These are phyloP conservation scores for Muscicapa comitata DNA, from an alignment of 2,797 vertebrate species.

Conservation along the genomic window DNA sequence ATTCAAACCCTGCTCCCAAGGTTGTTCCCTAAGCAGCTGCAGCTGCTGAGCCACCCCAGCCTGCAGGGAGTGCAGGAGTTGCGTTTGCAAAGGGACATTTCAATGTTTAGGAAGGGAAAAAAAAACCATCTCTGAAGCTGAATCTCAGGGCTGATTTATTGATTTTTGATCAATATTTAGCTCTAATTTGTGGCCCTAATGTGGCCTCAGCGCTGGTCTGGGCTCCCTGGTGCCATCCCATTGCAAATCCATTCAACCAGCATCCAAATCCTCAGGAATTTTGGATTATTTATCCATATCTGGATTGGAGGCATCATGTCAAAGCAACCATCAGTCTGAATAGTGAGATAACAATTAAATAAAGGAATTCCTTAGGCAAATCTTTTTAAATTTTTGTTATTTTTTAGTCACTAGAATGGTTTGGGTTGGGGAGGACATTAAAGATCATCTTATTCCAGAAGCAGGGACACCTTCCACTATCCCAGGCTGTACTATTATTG, in stretches of 20 bases:
- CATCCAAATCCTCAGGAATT: background rate
- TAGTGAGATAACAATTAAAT: background rate
- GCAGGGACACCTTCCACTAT: background rate
- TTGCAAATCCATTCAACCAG: background rate
- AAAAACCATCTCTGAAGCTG: background rate
- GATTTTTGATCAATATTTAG: conserved; percentile 32
- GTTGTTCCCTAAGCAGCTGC: conserved; percentile 62
- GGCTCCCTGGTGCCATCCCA: background rate
- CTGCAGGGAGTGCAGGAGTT: background rate
- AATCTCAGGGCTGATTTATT: background rate
- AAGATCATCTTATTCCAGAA: background rate
- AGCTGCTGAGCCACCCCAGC: conserved; percentile 43
- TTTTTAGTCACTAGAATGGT: background rate
- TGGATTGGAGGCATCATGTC: background rate
- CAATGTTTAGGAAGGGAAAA: conserved; percentile 4
- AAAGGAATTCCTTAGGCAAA: background rate
- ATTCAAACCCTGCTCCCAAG: conserved; percentile 44
- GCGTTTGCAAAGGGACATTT: background rate
- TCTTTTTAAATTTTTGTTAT: background rate
- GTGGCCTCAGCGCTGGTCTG: background rate
- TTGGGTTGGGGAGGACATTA: background rate
- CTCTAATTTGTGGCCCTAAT: background rate
- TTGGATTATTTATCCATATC: background rate
- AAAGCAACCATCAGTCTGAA: background rate
- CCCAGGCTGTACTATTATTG: background rate